Percentiles rank a stretch among this genome's conserved stretches.
Conservation (phyloP, 2,113 vertebrate species). For the Ibidorhyncha struthersii region DNA sequence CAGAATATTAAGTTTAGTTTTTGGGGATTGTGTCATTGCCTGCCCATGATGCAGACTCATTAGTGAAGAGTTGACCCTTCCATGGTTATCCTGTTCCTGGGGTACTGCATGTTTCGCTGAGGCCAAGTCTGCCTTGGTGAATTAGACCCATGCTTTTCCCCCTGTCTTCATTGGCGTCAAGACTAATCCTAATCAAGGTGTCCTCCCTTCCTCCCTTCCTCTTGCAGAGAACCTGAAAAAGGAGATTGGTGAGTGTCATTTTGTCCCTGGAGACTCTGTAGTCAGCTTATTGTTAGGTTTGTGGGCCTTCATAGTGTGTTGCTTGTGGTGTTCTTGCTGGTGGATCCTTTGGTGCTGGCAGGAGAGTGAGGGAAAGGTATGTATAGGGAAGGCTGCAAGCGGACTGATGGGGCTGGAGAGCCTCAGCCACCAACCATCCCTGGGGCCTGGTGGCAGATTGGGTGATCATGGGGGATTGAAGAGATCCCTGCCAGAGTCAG, state of each 20-base stretch:
- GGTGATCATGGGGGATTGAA: not conserved
- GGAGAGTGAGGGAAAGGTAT: not conserved
- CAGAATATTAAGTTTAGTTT: not conserved
- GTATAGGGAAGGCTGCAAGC: not conserved
- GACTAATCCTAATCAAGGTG: not conserved
- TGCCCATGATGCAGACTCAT: not conserved
- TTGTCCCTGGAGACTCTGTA: not conserved
- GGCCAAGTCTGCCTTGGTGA: not conserved
- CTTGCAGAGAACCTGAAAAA: not conserved
- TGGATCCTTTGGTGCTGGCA: not conserved
- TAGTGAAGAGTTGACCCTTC: no score
- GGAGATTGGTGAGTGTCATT: not conserved
- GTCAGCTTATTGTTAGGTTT: no score
- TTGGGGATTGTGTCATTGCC: not conserved
- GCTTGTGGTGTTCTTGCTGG: no score
- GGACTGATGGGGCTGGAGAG: not conserved
- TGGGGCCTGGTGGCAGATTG: not conserved
- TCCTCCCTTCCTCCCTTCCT: not conserved
- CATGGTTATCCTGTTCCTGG: no score
- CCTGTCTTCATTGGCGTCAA: not conserved
- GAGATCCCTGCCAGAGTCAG: not conserved
- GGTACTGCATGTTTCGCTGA: no score
- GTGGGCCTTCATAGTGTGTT: not conserved
- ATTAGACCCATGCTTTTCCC: not conserved
- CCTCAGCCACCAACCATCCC: not conserved